phyloP scores from a whole-genome alignment of 2,888 invertebrate species.

The Megaustenia siamemsis region DNA sequence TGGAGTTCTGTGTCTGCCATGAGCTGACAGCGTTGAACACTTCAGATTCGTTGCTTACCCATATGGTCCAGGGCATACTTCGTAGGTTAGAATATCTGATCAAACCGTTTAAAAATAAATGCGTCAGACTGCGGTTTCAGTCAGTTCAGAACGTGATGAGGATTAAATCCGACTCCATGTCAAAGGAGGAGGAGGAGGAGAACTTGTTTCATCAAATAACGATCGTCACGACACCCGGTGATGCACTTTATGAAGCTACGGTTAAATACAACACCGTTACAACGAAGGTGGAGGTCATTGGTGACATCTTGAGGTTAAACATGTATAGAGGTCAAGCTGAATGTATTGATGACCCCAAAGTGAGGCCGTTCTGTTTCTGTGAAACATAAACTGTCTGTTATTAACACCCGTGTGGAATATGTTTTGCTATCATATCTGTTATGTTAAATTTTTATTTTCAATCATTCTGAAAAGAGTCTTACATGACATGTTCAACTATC shows the following conservation, averaged over 20 bases:
- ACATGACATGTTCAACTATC: no score
- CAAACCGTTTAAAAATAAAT: no score
- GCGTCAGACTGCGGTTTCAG: not conserved
- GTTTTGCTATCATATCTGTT: no score
- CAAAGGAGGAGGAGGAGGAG: not conserved
- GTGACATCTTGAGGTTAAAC: not conserved
- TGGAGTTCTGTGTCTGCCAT: constrained; percentile 94
- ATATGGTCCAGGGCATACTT: no score
- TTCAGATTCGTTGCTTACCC: no score
- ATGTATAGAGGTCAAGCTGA: constrained; percentile 34
- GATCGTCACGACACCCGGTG: not conserved
- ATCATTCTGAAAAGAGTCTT: no score
- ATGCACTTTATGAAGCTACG: not conserved
- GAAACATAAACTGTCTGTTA: no score
- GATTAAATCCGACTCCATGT: no score
- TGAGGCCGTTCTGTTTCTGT: constrained; percentile 63
- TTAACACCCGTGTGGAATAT: no score
- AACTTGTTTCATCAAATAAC: not conserved
- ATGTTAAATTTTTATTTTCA: no score
- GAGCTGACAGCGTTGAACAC: not conserved
- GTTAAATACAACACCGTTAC: not conserved
- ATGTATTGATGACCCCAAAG: constrained; percentile 55
- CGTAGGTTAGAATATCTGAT: no score
- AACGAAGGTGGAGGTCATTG: not conserved
- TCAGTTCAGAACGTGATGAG: not conserved